Evolutionary conservation across 2,797 vertebrate genomes (phyloP).

Genomic region (Atherinosoma microstoma): DNA sequence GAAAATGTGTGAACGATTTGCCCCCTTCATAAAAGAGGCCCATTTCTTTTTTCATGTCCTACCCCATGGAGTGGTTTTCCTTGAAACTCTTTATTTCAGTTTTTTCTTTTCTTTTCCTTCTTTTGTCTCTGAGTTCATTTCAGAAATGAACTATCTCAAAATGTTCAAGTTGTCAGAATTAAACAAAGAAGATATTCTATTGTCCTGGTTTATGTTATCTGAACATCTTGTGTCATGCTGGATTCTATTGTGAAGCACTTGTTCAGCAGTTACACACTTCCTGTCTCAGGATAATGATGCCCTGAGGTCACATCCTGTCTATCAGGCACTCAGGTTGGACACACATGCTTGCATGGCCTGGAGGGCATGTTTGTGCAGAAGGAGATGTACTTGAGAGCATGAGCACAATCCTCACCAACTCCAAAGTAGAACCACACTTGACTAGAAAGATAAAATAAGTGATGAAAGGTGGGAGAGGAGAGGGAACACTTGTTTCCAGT

Average conservation of each 20-base stretch:
- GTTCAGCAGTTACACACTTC: constrained; percentile 73
- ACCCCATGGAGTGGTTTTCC: constrained; percentile 69
- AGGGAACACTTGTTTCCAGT: constrained; percentile 41
- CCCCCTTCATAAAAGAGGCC: constrained; percentile 82
- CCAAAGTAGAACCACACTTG: constrained; percentile 61
- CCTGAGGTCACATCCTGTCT: constrained; percentile 77
- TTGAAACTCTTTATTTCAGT: constrained; percentile 17
- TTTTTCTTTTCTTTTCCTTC: constrained; percentile 23
- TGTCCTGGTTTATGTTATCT: not conserved
- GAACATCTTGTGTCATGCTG: constrained; percentile 6
- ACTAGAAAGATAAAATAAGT: constrained; percentile 52
- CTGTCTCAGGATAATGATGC: constrained; percentile 70
- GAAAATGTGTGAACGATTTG: constrained; percentile 86
- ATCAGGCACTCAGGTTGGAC: constrained; percentile 61
- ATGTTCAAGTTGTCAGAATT: constrained; percentile 20
- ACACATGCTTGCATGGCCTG: constrained; percentile 41
- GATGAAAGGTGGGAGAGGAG: constrained; percentile 43
- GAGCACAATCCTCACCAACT: constrained; percentile 59
- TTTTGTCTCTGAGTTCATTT: constrained; percentile 12
- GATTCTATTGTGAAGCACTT: constrained; percentile 65
- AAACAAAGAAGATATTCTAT: constrained; percentile 9
- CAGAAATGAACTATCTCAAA: constrained; percentile 4
- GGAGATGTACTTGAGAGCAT: constrained; percentile 47
- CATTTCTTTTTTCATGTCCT: constrained; percentile 82
- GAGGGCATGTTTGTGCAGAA: constrained; percentile 53